Base-by-base conservation (phyloP, 1,140 invertebrate species). In the Diorhabda sublineata region DNA sequence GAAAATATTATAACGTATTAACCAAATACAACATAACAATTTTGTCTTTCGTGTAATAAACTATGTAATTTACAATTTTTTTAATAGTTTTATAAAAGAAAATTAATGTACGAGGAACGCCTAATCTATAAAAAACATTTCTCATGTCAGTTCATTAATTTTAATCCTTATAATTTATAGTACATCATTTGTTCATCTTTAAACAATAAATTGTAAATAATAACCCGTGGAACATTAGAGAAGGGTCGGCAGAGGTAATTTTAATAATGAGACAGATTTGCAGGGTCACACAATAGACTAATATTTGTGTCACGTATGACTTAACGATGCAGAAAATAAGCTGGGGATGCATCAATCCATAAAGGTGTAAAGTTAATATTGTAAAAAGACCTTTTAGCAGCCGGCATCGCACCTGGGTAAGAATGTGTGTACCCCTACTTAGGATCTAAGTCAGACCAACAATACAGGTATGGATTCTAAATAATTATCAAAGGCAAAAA, bases 291-390 rank as follows among this genome's bases (percentile, higher is more conserved):
- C 58, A 58, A 59, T 68, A 66, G 60, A 11, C 11, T 67, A 58
- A 71, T 69, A 67, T 68, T 71, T 67, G 64, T 70, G 73, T 60
- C 72, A 72, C 73, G 76, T 69, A 74, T 75, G 75, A 76, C 60
- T 70, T 71, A 78, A 72, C 70, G 71, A 78, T 74, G 77, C 73
- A 75, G 75, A 78, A 77, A 78, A 78, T 78, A 60, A 78, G 73
- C 69, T 67, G 76, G 75, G 75, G 75, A 74, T 70, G 68, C 67
- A 64, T 57, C 65, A 42, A 47, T 66, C 71, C 73, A 75, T 73
- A 74, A 75, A 74, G 72, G 73, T 73, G 74, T 74, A 73, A 73
- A 77, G 73, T 77, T 71, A 66, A 68, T 71, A 71, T 70, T 61
- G 58, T 61, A 69, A 73, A 52, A 44, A 71, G 71, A 70, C 69